Percentiles rank a stretch among this genome's conserved stretches.
Evolutionary conservation across 2,888 invertebrate species (phyloP).

Genomic region (Nemurella pictetii): DNA sequence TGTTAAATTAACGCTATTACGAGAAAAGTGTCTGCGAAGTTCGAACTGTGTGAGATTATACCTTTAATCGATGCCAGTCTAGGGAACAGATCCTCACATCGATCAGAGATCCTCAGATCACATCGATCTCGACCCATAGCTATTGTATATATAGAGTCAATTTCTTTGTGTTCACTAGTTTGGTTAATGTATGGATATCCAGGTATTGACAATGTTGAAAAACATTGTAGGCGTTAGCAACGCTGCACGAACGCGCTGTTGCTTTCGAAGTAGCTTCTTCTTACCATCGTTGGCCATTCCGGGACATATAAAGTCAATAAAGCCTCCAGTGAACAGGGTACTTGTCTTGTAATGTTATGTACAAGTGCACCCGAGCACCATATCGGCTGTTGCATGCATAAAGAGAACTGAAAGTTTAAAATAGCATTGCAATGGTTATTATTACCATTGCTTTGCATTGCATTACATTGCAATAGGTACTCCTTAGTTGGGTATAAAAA

Average conservation of each 20-base stretch:
- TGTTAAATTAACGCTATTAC: neutral
- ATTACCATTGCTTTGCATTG: too few species aligned
- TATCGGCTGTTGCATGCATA: too few species aligned
- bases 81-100: neutral
- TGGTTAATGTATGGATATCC: neutral
- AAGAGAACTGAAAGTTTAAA: too few species aligned
- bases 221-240: neutral
- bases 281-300: neutral
- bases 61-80: neutral
- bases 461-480: too few species aligned
- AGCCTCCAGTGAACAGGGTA: neutral
- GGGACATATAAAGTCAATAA: neutral
- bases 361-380: too few species aligned
- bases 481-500: too few species aligned
- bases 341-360: neutral
- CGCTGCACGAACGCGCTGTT: too few species aligned
- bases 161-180: neutral
- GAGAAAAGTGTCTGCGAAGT: neutral
- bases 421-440: too few species aligned
- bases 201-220: neutral
- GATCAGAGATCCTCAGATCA: too few species aligned
- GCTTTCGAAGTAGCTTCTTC: too few species aligned
- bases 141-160: neutral
- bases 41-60: neutral
- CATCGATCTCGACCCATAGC: neutral